phyloP scores from a whole-genome alignment of 2,797 vertebrate genomes.

The Catostomus latipinnis region DNA sequence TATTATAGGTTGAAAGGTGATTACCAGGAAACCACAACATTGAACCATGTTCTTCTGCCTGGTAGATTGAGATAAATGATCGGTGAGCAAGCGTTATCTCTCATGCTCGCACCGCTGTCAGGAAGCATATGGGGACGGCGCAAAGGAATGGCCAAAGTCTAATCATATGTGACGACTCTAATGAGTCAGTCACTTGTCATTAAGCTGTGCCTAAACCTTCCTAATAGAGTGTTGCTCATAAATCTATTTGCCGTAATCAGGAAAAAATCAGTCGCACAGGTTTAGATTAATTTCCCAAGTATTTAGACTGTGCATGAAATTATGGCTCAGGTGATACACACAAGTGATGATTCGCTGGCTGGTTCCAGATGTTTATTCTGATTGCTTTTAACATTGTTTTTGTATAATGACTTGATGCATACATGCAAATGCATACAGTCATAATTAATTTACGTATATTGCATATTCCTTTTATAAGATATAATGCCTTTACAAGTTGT shows the following conservation, averaged over 20 bases:
- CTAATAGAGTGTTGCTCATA: constrained; percentile 49
- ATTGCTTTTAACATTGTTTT: constrained; percentile 18
- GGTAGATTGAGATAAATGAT: constrained; percentile 51
- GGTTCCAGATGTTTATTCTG: constrained; percentile 47
- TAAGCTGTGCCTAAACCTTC: constrained; percentile 49
- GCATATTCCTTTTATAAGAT: constrained; percentile 7
- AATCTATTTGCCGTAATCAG: constrained; percentile 54
- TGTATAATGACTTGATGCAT: constrained; percentile 16
- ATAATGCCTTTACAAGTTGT: not conserved
- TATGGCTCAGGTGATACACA: constrained; percentile 43
- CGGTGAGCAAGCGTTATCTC: constrained; percentile 37
- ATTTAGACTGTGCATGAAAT: constrained; percentile 33
- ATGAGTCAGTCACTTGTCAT: constrained; percentile 63
- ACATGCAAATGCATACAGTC: constrained; percentile 17
- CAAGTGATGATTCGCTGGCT: constrained; percentile 35
- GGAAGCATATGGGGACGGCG: constrained; percentile 44
- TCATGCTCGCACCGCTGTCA: constrained; percentile 47
- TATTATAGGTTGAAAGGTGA: constrained; percentile 18
- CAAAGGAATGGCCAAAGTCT: constrained; percentile 48
- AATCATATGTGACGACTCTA: constrained; percentile 61
- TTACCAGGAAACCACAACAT: constrained; percentile 26
- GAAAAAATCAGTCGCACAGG: constrained; percentile 51
- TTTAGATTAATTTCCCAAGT: constrained; percentile 36
- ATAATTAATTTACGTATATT: constrained; percentile 1
- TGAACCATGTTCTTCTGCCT: constrained; percentile 11